These are phyloP conservation scores for Serrognathus titanus DNA, from an alignment of 2,888 invertebrate species.

Conservation along the genomic window DNA sequence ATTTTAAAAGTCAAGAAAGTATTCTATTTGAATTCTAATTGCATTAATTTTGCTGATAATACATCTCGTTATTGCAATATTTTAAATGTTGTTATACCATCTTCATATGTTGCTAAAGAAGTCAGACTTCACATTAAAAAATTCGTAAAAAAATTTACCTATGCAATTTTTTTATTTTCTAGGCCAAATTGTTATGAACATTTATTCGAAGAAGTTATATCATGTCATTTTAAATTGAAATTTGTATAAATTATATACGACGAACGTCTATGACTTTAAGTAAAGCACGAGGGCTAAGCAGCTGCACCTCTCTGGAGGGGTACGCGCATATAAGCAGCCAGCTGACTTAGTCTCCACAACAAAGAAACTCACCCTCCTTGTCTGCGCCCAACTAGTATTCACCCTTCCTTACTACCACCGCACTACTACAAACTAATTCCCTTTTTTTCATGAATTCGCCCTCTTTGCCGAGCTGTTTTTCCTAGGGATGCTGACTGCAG, in stretches of 20 bases:
- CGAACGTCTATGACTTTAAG: conserved; percentile 6
- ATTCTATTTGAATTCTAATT: no score
- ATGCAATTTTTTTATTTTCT: no score
- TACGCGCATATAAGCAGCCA: conserved; percentile 37
- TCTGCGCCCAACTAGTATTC: conserved; percentile 29
- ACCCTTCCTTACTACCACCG: conserved; percentile 32
- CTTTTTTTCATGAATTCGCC: conserved; percentile 28
- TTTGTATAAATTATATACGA: background rate
- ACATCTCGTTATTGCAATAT: no score
- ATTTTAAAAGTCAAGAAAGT: no score
- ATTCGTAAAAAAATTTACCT: no score
- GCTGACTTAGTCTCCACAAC: conserved; percentile 50
- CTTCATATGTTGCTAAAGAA: no score
- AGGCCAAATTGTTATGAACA: no score
- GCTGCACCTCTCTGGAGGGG: conserved; percentile 33
- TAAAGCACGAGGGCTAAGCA: conserved; percentile 28
- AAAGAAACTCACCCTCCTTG: conserved; percentile 46
- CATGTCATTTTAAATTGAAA: background rate
- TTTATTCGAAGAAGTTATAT: no score
- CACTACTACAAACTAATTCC: conserved; percentile 15
- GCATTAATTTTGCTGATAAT: no score
- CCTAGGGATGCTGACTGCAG: conserved; percentile 14
- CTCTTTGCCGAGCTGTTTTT: conserved; percentile 16
- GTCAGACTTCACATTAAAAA: no score
- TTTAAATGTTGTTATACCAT: no score